These are phyloP conservation scores for Petrocephalus sullivani DNA, from an alignment of 2,797 vertebrate genomes.

Conservation along the genomic window DNA sequence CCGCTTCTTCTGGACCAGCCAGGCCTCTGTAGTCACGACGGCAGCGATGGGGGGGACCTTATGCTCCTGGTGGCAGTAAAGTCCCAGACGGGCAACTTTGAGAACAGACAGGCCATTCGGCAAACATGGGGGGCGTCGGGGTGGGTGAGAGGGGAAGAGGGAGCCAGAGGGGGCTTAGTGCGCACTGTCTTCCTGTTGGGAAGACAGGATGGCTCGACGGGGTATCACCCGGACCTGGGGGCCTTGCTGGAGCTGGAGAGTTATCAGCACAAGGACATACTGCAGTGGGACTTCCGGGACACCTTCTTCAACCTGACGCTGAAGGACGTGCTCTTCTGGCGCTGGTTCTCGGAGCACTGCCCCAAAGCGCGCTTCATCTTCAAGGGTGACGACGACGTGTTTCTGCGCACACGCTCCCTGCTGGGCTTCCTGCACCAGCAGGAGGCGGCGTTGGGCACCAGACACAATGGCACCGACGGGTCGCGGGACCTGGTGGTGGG, in stretches of 20 bases:
- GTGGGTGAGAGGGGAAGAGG: slow-evolving; percentile 39
- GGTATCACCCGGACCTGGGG: slow-evolving; percentile 57
- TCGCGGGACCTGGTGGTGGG: slow-evolving; percentile 56
- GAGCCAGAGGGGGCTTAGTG: slow-evolving; percentile 42
- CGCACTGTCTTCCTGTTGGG: slow-evolving; percentile 65
- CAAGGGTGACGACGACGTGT: slow-evolving; percentile 72
- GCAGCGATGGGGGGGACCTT: slow-evolving; percentile 34
- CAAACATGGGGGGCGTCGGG: slow-evolving; percentile 69
- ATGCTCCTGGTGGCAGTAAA: slow-evolving; percentile 67
- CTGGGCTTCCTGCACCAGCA: slow-evolving; percentile 57
- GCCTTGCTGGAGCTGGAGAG: slow-evolving; percentile 53
- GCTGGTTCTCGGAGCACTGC: slow-evolving; percentile 59
- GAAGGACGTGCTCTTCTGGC: slow-evolving; percentile 68
- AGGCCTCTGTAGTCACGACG: slow-evolving; percentile 40
- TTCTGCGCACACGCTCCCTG: slow-evolving; percentile 60
- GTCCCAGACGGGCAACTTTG: slow-evolving; percentile 69
- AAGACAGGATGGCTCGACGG: slow-evolving; percentile 56
- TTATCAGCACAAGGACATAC: slow-evolving; percentile 55
- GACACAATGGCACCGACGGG: slow-evolving; percentile 5
- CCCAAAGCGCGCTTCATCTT: slow-evolving; percentile 58
- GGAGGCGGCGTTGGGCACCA: slow-evolving; percentile 33
- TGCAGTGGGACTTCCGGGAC: slow-evolving; percentile 71
- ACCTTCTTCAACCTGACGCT: slow-evolving; percentile 70
- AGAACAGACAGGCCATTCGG: slow-evolving; percentile 71
- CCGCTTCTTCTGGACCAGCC: slow-evolving; percentile 60